phyloP scores from a whole-genome alignment of 2,797 vertebrate genomes.

The Scarus forsteni region DNA sequence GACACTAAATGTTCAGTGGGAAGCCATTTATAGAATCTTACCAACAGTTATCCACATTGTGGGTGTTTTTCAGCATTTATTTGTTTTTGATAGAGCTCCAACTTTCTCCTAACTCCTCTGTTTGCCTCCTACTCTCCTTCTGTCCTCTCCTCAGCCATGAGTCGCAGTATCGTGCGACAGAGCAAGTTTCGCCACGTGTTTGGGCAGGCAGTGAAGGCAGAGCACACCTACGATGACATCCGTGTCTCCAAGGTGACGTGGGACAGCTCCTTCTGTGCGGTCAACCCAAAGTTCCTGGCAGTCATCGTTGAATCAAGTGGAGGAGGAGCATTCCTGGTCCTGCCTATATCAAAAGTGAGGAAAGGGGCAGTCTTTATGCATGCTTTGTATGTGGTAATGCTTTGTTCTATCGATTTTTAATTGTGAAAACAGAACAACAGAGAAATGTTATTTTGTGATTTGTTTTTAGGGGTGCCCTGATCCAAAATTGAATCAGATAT shows the following conservation, averaged over 20 bases:
- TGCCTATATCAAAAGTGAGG: slow-evolving; percentile 92
- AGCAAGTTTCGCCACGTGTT: slow-evolving; percentile 99
- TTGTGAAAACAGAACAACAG: too few relatives aligned
- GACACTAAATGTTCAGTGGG: not conserved
- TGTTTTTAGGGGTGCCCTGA: too few relatives aligned
- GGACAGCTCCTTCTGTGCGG: slow-evolving; percentile 97
- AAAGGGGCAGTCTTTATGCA: not conserved
- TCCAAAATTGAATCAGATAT: too few relatives aligned
- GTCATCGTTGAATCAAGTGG: slow-evolving; percentile 97
- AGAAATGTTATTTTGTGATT: too few relatives aligned
- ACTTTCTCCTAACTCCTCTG: not conserved
- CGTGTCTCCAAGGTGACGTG: slow-evolving; percentile 98
- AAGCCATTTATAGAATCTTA: not conserved
- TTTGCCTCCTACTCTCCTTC: not conserved
- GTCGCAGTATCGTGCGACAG: slow-evolving; percentile 97
- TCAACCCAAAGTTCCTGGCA: slow-evolving; percentile 98
- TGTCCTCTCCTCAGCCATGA: slow-evolving; percentile 87
- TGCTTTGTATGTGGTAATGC: not conserved
- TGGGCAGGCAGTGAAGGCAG: slow-evolving; percentile 93
- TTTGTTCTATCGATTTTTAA: too few relatives aligned
- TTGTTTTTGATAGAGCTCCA: not conserved
- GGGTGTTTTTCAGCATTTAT: not conserved
- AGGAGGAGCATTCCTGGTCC: slow-evolving; percentile 94
- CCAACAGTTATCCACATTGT: not conserved
- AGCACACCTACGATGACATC: slow-evolving; percentile 98